Evolutionary conservation across 1,140 invertebrate genomes (phyloP), one percentile per base, ranked within the genome.

Genomic region (Philotrypesis tridentata): DNA sequence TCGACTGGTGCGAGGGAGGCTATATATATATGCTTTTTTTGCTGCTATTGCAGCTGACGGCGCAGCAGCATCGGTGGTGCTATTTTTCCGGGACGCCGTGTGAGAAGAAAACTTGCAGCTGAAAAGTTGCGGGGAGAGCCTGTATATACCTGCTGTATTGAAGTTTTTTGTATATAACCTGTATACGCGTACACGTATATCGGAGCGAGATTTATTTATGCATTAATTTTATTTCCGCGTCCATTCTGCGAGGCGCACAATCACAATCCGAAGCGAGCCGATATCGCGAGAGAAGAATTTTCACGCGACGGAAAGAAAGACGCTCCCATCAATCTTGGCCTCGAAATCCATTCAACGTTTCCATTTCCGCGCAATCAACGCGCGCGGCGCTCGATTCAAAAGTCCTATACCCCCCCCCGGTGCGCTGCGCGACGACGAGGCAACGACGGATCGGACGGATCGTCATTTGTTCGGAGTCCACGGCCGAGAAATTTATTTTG

Each of bases 401-500:
- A 14, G 40, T 43, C 40, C n/a, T n/a, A n/a, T n/a, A n/a, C n/a
- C n/a, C n/a, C n/a, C n/a, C n/a, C n/a, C n/a, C n/a, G n/a, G n/a
- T n/a, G n/a, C n/a, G n/a, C n/a, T n/a, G n/a, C n/a, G n/a, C n/a
- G n/a, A n/a, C n/a, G n/a, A n/a, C n/a, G n/a, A n/a, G n/a, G n/a
- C n/a, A 29, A 37, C n/a, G 4, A 70, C 67, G 5, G 31, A 17
- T 8, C 14, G 12, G 31, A 8, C 31, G 4, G 63, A 43, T 55
- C 65, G 37, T 79, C 77, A 33, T 27, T 70, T 79, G 65, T 79
- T 70, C 33, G 33, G 48, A 43, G 21, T 4, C 33, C 9, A 27
- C 25, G 23, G 21, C 14, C 43, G 12, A 23, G 27, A 37, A 72
- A 63, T 55, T 40, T 14, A 72, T 71, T 80, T 72, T 40, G 29